These are phyloP conservation scores for Sturnira hondurensis DNA, from an alignment of 2,113 vertebrate genomes.

Conservation along the genomic window DNA sequence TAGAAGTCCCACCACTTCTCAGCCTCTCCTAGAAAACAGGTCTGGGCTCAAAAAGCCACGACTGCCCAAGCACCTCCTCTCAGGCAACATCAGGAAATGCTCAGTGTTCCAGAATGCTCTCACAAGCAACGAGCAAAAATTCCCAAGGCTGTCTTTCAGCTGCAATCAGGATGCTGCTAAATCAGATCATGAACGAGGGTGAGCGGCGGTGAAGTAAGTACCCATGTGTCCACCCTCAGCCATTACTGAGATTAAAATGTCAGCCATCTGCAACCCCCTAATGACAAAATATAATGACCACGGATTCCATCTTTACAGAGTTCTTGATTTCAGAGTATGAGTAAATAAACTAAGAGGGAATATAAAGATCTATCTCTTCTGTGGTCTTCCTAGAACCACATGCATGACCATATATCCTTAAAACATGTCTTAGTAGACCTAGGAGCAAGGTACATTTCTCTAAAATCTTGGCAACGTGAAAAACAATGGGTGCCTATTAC, in stretches of 20 bases:
- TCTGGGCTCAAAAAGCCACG: background rate
- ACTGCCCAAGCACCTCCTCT: background rate
- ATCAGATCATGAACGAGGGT: background rate
- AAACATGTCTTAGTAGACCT: background rate
- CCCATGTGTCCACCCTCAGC: background rate
- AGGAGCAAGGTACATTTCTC: background rate
- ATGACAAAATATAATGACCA: background rate
- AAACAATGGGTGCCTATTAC: background rate
- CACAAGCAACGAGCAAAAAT: background rate
- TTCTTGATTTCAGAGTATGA: background rate
- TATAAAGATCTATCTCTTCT: background rate
- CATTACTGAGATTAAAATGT: background rate
- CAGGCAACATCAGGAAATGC: background rate
- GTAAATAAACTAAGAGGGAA: background rate
- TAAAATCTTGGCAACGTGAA: background rate
- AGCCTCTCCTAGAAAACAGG: background rate
- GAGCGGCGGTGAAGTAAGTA: background rate
- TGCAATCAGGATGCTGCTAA: slow-evolving; percentile 7
- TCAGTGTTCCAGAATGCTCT: background rate
- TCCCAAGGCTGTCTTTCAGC: background rate
- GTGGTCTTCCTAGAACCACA: background rate
- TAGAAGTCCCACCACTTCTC: background rate
- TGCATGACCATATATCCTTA: background rate
- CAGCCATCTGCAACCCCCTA: background rate
- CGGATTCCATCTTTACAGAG: background rate